Evolutionary conservation across 2,113 vertebrate species (phyloP), one percentile per base, ranked within the genome.

Genomic region (Neoarius graeffei): DNA sequence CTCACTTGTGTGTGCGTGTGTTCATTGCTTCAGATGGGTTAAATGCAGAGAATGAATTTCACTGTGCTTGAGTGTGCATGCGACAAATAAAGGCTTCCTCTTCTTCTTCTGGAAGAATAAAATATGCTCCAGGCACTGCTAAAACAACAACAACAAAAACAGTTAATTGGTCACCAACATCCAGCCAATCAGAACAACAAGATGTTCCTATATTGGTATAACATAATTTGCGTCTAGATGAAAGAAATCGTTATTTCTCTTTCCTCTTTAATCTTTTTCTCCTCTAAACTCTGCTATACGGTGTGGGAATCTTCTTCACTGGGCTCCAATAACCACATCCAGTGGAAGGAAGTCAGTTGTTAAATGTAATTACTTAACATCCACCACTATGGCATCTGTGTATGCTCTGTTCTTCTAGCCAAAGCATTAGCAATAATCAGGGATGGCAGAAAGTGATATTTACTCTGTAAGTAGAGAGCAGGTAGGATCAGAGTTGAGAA

Each of bases 291-390:
- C 73, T 4, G 62, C 35, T 57, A 9, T 76, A 6, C 35, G 27
- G 30, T 50, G 59, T 35, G 64, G 50, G 79, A 81, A 84, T 79
- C 73, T 25, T 79, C 80, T 54, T 67, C 66, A 23, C 4, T 66
- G 42, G 81, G 52, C 62, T 59, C 69, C 42, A 83, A 42, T 59
- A 83, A 54, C 59, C 52, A 23, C 23, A 54, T 80, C 50, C 62
- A 83, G 69, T 86, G 71, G 56, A 77, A 84, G 88, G 59, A 86
- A 79, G 60, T 83, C 15, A 62, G 84, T 89, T 86, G 54, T 89
- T 86, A 84, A 48, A 87, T 84, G 57, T 84, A 85, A 89, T 89
- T 87, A 87, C 52, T 54, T 60, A 87, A 89, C 64, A 81, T 81
- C 85, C 57, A 77, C 60, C 50, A 57, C 82, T 48, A 88, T 80